Evolutionary conservation across 2,888 invertebrate genomes (phyloP).

Genomic region (Lagria hirta): DNA sequence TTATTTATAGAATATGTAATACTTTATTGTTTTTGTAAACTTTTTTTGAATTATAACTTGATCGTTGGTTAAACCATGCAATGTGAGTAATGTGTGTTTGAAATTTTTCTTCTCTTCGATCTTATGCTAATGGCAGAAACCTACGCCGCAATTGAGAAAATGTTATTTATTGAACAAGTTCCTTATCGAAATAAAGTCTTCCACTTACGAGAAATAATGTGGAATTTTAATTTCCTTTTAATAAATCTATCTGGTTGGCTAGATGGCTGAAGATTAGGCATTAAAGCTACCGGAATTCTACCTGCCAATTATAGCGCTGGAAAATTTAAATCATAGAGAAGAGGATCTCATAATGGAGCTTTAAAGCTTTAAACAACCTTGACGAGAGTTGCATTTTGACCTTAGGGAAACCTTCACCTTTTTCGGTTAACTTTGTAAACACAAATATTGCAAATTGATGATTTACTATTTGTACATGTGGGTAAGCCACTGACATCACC

Average conservation of each 20-base stretch:
- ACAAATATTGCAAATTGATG: conserved; percentile 6
- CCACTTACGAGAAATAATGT: no score
- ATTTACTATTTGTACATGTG: no score
- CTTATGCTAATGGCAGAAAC: conserved; percentile 13
- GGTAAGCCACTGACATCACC: no score
- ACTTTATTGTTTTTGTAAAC: no score
- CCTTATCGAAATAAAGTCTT: conserved; percentile 5
- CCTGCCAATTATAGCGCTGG: conserved; percentile 20
- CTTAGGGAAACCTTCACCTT: conserved; percentile 25
- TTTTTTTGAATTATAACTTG: no score
- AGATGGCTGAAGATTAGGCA: conserved; percentile 1
- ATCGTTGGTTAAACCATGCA: no score
- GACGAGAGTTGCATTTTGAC: conserved; percentile 28
- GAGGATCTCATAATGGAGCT: conserved; percentile 8
- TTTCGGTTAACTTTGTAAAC: conserved; percentile 14
- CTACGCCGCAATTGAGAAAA: conserved; percentile 12
- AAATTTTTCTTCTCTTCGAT: conserved; percentile 9
- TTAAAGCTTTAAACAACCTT: conserved; percentile 23
- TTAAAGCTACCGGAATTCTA: conserved; percentile 26
- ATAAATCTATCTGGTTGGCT: conserved; percentile 8
- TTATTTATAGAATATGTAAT: no score
- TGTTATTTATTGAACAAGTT: conserved; percentile 3
- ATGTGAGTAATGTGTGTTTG: conserved; percentile 14
- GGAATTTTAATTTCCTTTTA: conserved; percentile 17
- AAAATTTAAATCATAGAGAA: conserved; percentile 14